These are phyloP conservation scores for Leptothorax acervorum DNA, from an alignment of 2,888 invertebrate species.

Conservation along the genomic window DNA sequence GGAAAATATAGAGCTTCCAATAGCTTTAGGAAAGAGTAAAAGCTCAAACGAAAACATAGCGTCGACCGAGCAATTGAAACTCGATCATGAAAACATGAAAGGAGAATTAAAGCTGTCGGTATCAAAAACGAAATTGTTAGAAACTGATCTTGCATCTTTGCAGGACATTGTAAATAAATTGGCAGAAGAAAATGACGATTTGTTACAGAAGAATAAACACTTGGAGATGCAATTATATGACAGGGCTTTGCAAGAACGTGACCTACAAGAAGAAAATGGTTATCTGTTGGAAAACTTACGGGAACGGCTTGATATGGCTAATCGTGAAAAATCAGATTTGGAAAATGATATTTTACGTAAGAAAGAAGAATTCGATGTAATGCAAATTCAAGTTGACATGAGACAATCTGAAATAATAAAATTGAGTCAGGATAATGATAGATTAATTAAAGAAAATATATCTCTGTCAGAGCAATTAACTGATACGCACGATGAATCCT, in stretches of 20 bases:
- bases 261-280: conserved; percentile 67
- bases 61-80: conserved; percentile 76
- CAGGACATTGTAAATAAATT: conserved; percentile 85
- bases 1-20: conserved; percentile 79
- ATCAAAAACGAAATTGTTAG: conserved; percentile 84
- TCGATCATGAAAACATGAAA: conserved; percentile 80
- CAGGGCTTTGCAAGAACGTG: conserved; percentile 46
- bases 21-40: conserved; percentile 75
- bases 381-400: conserved; percentile 76
- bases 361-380: conserved; percentile 87
- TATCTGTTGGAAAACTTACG: conserved; percentile 72
- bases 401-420: conserved; percentile 67
- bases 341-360: conserved; percentile 88
- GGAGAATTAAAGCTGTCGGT: conserved; percentile 82
- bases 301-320: conserved; percentile 70
- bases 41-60: conserved; percentile 77
- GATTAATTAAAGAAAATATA: conserved; percentile 76
- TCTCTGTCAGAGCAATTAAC: conserved; percentile 80
- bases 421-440: conserved; percentile 75
- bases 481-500: conserved; percentile 79
- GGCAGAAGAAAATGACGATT: conserved; percentile 77
- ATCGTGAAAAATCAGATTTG: conserved; percentile 87
- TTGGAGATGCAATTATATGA: conserved; percentile 78
- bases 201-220: conserved; percentile 77
- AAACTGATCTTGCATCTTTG: conserved; percentile 85